Evolutionary conservation across 2,888 invertebrate species (phyloP), one percentile per base, ranked within the genome.

Genomic region (Tinea pellionella): DNA sequence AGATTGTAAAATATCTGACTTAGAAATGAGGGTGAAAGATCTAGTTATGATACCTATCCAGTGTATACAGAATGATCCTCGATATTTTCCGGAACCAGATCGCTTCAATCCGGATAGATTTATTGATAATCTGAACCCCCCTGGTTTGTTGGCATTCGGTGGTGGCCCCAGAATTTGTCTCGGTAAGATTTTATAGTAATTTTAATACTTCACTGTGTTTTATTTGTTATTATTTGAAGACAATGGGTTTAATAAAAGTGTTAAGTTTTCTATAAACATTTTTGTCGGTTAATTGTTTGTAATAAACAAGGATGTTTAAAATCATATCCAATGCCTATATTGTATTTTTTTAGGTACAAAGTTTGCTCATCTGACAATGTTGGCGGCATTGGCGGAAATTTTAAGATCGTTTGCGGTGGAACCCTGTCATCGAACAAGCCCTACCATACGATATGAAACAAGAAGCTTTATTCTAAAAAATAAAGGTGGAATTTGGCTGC

Each of bases 381-480:
- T 71, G 12, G 79, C 85, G 1, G 85, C 77, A 1, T 64, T 87
- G 60, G 75, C 82, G 0, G 67, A 73, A 0, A 72, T 81, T 58
- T 73, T 87, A 59, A 73, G 72, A 62, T 69, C 67, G 1, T 78
- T 77, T 64, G 47, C 62, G 9, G 75, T 87, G 61, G 81, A 82
- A 63, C 83, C 86, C 0, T 83, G 86, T 65, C 66, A 74, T 1
- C 72, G 68, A 32, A 87, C 87, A 9, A 80, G 85, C 7, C 65
- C 82, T 1, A 66, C 62, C 4, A 83, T 87, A 61, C 68, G 78
- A 29, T 87, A 85, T 65, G 87, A 87, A 61, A 72, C 87, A 1
- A 69, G 87, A 59, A 87, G 87, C 62, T 81, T 87, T 18, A 80
- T 87, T 79, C 72, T 87, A 12, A 87, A 86, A 68, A 87, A 86